Conservation (phyloP, 1,140 invertebrate genomes). For the Cardiocondyla obscurior region DNA sequence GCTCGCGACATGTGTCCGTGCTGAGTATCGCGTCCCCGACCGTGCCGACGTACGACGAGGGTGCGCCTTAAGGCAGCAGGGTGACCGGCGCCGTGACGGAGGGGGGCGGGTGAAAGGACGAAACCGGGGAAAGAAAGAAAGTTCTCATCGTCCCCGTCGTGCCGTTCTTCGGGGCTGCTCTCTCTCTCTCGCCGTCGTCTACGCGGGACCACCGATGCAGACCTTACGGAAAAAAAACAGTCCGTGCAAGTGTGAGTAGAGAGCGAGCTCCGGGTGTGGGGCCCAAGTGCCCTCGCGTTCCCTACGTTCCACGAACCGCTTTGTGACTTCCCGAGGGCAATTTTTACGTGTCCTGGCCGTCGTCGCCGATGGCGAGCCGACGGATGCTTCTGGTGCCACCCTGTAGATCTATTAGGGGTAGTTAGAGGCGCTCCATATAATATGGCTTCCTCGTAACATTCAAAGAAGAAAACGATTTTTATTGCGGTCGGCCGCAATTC, state of each 20-base stretch:
- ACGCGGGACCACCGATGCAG: conserved; percentile 87
- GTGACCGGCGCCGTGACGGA: not conserved
- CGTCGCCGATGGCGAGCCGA: not conserved
- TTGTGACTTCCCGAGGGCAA: not conserved
- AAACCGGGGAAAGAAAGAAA: conserved; percentile 47
- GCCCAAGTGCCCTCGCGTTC: not conserved
- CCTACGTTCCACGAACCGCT: not conserved
- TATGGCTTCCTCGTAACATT: conserved; percentile 66
- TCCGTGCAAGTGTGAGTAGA: conserved; percentile 93
- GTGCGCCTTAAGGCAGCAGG: conserved; percentile 39
- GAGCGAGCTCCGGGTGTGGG: not conserved
- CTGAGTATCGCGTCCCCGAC: conserved; percentile 63
- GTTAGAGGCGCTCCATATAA: conserved; percentile 57
- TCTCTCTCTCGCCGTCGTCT: conserved; percentile 34
- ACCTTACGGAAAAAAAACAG: conserved; percentile 94
- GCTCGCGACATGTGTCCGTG: conserved; percentile 70
- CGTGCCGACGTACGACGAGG: conserved; percentile 56
- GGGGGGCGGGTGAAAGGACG: conserved; percentile 7
- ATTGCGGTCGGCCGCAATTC: not conserved
- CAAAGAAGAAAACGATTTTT: too few relatives aligned
- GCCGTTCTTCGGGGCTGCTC: conserved; percentile 51
- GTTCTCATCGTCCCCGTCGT: conserved; percentile 36
- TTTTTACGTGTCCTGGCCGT: not conserved
- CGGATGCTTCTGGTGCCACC: conserved; percentile 47
- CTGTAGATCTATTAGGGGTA: conserved; percentile 52